Percentiles rank a stretch among this genome's conserved stretches.
phyloP scores from a whole-genome alignment of 2,113 vertebrate genomes.

The Emydocephalus ijimae region DNA sequence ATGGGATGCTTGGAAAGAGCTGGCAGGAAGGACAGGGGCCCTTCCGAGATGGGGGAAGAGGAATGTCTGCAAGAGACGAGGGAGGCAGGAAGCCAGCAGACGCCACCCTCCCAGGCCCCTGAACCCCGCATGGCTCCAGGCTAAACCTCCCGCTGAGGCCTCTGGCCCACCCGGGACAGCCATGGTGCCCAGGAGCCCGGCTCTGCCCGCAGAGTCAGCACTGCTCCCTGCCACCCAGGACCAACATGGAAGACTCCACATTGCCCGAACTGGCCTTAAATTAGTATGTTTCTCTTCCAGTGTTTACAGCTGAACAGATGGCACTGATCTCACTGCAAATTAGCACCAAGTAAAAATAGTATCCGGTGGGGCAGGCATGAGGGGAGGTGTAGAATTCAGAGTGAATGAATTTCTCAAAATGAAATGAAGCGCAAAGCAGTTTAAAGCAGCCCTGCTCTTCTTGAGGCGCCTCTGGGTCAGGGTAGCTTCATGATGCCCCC shows the following conservation, averaged over 20 bases:
- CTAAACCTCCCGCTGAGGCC: not conserved
- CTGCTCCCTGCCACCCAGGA: not conserved
- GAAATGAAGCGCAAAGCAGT: not conserved
- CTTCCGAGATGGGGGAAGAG: not conserved
- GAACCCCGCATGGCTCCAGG: not conserved
- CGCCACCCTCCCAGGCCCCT: accelerated
- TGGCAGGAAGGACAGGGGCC: not conserved
- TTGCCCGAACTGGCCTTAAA: not conserved
- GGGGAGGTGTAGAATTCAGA: not conserved
- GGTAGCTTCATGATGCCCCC: not conserved
- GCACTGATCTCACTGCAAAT: constrained; percentile 12
- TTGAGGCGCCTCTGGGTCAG: not conserved
- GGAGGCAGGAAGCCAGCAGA: not conserved
- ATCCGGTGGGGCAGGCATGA: no score
- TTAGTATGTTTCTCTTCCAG: not conserved
- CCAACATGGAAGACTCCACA: not conserved
- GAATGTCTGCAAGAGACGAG: not conserved
- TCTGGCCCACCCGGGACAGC: not conserved
- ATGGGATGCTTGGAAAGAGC: not conserved
- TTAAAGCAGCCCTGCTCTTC: accelerated
- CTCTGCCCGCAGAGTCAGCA: accelerated
- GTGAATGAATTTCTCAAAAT: not conserved
- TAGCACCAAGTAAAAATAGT: not conserved
- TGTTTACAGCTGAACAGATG: constrained; percentile 4
- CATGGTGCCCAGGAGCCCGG: not conserved